Evolutionary conservation across 1,140 invertebrate species (phyloP).

Genomic region (Pentalonia nigronervosa): DNA sequence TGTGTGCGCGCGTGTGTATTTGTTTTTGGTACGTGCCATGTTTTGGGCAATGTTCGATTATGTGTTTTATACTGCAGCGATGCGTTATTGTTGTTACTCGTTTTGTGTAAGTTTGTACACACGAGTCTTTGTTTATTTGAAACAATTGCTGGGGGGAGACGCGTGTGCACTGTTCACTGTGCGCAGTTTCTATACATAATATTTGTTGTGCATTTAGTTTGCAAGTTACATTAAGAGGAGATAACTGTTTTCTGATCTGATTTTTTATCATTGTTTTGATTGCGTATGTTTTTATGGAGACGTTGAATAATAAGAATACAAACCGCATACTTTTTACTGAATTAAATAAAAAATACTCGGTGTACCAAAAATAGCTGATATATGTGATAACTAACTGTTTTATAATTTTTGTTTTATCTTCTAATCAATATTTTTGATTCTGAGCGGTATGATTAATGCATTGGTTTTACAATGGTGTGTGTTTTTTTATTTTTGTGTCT

Average conservation of each 20-base stretch:
- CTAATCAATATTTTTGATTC: no score
- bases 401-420: no score
- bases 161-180: not conserved
- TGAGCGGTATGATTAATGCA: no score
- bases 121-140: constrained; percentile 8
- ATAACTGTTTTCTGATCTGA: not conserved
- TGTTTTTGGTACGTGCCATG: not conserved
- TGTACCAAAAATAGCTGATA: not conserved
- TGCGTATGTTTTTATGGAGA: not conserved
- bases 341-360: not conserved
- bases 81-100: not conserved
- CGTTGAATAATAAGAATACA: not conserved
- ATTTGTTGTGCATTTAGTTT: constrained; percentile 11
- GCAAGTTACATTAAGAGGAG: not conserved
- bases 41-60: not conserved
- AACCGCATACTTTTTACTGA: not conserved
- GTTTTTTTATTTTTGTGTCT: not conserved
- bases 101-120: not conserved
- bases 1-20: not conserved
- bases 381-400: no score
- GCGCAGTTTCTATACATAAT: not conserved
- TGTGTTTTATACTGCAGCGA: not conserved
- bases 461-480: not conserved
- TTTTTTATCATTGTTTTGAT: not conserved
- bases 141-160: not conserved